Evolutionary conservation across 2,888 invertebrate genomes (phyloP).

Genomic region (Apamea crenata): DNA sequence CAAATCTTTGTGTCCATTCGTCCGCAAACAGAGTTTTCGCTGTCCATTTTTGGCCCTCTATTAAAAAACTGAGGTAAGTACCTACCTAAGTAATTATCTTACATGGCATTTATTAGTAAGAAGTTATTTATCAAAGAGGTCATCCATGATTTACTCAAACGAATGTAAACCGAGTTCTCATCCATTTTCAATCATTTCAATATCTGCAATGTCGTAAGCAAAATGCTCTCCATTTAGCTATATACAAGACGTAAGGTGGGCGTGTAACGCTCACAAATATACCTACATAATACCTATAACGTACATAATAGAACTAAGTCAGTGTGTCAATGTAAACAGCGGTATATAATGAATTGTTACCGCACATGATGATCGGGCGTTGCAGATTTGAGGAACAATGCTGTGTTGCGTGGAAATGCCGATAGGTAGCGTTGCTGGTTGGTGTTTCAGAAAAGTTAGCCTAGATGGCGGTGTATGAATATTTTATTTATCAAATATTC

Average conservation of each 20-base stretch:
- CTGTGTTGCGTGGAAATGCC: conserved; percentile 26
- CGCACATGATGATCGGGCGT: conserved; percentile 31
- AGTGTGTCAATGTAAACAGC: conserved; percentile 65
- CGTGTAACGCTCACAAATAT: conserved; percentile 24
- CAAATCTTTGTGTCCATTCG: no score
- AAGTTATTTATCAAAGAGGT: not conserved
- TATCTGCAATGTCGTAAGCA: not conserved
- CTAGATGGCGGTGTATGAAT: conserved; percentile 31
- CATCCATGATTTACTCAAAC: not conserved
- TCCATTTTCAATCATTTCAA: conserved; percentile 12
- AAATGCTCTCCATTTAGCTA: conserved; percentile 1
- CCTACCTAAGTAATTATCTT: not conserved
- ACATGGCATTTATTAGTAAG: not conserved
- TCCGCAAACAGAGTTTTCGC: not conserved
- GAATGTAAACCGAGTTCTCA: not conserved
- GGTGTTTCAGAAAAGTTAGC: not conserved
- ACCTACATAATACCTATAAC: conserved; percentile 21
- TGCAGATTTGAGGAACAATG: conserved; percentile 40
- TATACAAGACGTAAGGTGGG: conserved; percentile 23
- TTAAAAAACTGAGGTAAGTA: not conserved
- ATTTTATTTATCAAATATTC: not conserved
- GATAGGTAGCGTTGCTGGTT: conserved; percentile 26
- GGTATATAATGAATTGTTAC: conserved; percentile 53
- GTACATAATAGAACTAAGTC: conserved; percentile 50
- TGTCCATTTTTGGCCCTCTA: not conserved